A percentile compares a stretch with the other conserved stretches of the same genome.
phyloP scores from a whole-genome alignment of 2,888 invertebrate species.

The Noctua pronuba region DNA sequence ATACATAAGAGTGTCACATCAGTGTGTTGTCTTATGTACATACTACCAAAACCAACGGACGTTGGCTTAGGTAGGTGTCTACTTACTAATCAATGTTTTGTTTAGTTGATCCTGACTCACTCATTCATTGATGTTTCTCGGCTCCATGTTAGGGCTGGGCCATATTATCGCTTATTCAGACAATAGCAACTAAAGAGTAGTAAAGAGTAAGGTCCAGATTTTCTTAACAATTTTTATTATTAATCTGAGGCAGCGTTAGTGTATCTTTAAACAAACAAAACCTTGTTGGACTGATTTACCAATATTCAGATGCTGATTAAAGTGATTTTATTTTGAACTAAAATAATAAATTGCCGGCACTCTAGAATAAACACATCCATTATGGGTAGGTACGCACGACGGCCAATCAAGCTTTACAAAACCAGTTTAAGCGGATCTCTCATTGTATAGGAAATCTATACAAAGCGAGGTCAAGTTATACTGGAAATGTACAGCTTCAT shows the following conservation, averaged over 20 bases:
- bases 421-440: too few species aligned
- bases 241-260: background rate
- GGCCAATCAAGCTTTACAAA: too few species aligned
- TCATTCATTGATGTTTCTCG: conserved; percentile 44
- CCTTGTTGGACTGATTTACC: too few species aligned
- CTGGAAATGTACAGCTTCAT: too few species aligned
- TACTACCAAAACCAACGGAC: conserved; percentile 9
- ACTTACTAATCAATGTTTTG: conserved; percentile 13
- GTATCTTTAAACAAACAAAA: too few species aligned
- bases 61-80: background rate
- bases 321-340: too few species aligned
- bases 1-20: conserved; percentile 9
- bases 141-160: background rate
- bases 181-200: background rate
- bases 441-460: too few species aligned
- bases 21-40: conserved; percentile 29
- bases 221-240: background rate
- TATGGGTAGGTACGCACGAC: too few species aligned
- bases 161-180: conserved; percentile 8
- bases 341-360: too few species aligned
- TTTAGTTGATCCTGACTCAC: conserved; percentile 46
- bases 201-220: background rate
- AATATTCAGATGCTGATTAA: too few species aligned
- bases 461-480: too few species aligned
- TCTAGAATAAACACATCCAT: too few species aligned